Percentiles rank a stretch among this genome's conserved stretches.
These are phyloP conservation scores for Geococcyx californianus DNA, from an alignment of 2,113 vertebrate species.

Conservation along the genomic window DNA sequence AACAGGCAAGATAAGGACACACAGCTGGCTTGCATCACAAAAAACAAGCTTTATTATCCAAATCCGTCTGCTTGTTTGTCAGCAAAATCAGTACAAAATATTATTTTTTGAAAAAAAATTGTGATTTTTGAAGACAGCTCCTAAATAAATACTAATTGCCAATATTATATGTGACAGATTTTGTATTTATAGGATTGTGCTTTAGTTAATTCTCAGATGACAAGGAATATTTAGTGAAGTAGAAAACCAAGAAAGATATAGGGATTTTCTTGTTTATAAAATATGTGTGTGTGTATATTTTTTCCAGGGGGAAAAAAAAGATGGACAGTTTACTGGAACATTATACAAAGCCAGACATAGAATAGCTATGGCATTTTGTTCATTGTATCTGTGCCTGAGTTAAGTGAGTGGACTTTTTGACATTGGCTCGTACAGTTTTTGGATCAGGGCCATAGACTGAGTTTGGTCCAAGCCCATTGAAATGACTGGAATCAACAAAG, in stretches of 20 bases:
- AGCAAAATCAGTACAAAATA: background rate
- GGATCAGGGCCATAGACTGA: background rate
- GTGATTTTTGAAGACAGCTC: background rate
- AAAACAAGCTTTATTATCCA: background rate
- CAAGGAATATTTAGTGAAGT: background rate
- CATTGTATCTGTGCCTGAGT: background rate
- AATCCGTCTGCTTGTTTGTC: background rate
- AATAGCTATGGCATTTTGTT: background rate
- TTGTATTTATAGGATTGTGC: background rate
- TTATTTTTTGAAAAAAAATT: background rate
- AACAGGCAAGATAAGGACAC: constrained; percentile 3
- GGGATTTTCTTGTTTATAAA: background rate
- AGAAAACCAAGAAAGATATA: background rate
- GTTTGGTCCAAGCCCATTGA: background rate
- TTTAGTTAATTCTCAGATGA: background rate
- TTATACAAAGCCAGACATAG: background rate
- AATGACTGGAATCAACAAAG: background rate
- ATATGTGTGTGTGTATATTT: background rate
- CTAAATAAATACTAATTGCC: background rate
- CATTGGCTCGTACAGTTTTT: background rate
- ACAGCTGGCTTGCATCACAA: background rate
- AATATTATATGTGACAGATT: background rate
- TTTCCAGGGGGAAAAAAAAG: background rate
- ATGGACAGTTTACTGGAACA: background rate
- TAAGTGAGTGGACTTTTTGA: background rate